These are phyloP conservation scores for Meghimatium bilineatum DNA, from an alignment of 2,888 invertebrate species.

Conservation along the genomic window DNA sequence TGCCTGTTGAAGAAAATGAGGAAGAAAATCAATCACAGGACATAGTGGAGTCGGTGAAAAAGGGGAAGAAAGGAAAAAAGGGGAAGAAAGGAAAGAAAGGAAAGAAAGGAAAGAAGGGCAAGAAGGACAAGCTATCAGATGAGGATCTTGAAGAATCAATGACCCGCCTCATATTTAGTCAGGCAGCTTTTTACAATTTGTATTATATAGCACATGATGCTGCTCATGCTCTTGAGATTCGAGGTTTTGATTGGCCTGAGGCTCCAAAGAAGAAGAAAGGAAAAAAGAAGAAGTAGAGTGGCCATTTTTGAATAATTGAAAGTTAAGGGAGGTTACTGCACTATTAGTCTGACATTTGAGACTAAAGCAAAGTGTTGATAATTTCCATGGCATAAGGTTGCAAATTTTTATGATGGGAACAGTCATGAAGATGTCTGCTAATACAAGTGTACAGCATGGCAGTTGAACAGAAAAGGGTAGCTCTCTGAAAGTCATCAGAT, in stretches of 20 bases:
- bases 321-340: neutral
- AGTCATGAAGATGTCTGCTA: neutral
- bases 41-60: too few species aligned
- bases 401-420: neutral
- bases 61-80: conserved; percentile 27
- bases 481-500: too few species aligned
- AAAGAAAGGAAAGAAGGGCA: conserved; percentile 35
- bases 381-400: neutral
- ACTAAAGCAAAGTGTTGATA: too few species aligned
- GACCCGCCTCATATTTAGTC: conserved; percentile 79
- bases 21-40: too few species aligned
- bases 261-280: conserved; percentile 87
- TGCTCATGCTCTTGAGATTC: conserved; percentile 88
- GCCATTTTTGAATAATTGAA: neutral
- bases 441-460: neutral
- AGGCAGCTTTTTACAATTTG: conserved; percentile 94
- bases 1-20: neutral
- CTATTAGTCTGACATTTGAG: neutral
- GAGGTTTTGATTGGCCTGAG: conserved; percentile 93
- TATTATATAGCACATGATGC: conserved; percentile 95
- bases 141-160: neutral
- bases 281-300: conserved; percentile 57
- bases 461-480: too few species aligned
- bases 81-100: conserved; percentile 32
- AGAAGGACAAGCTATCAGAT: conserved; percentile 12